Evolutionary conservation across 2,113 vertebrate genomes (phyloP).

Genomic region (Saimiri boliviensis): DNA sequence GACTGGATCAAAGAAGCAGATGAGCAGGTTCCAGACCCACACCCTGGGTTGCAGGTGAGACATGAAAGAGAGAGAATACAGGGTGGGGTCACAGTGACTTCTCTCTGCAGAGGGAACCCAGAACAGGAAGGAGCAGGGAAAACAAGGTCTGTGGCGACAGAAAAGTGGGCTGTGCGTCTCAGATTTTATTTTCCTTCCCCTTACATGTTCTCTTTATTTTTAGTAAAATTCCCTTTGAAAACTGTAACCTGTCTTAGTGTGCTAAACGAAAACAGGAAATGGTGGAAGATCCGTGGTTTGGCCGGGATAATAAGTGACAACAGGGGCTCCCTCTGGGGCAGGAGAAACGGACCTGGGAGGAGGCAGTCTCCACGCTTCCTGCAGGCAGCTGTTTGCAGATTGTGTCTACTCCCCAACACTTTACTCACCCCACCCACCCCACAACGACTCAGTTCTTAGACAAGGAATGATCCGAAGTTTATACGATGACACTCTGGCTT

Average conservation of each 20-base stretch:
- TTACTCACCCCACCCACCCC: too few relatives aligned
- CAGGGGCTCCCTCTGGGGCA: not conserved
- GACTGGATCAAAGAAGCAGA: not conserved
- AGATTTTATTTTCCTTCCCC: not conserved
- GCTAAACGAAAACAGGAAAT: not conserved
- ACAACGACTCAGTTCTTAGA: not conserved
- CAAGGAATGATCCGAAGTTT: not conserved
- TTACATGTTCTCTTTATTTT: not conserved
- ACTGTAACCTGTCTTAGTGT: not conserved
- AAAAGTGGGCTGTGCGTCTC: not conserved
- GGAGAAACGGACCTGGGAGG: not conserved
- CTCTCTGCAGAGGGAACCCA: too few relatives aligned
- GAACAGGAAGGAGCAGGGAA: too few relatives aligned
- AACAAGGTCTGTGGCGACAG: not conserved
- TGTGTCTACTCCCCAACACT: not conserved
- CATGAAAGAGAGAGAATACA: not conserved
- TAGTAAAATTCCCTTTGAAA: not conserved
- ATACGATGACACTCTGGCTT: not conserved
- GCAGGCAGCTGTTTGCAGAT: too few relatives aligned
- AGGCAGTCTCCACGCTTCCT: not conserved
- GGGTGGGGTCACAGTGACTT: rapidly evolving
- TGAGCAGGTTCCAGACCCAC: not conserved
- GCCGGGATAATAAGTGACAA: not conserved
- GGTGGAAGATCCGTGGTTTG: not conserved
- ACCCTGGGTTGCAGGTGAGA: rapidly evolving